Conservation (phyloP, 53 echinoderm and acorn worm species). For the Henricia sp. region DNA sequence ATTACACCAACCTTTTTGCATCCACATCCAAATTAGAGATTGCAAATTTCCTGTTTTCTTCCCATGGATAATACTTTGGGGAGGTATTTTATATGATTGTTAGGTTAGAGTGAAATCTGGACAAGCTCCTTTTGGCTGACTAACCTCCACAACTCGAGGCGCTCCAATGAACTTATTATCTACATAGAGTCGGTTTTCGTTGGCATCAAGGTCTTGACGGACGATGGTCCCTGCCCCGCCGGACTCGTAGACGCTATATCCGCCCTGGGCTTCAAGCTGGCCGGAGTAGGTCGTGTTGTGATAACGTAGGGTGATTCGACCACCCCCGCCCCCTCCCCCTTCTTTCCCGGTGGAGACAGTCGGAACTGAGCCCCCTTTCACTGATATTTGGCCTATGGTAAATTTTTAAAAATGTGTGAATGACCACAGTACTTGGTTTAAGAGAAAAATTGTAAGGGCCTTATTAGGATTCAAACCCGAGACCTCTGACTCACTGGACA, state of each 20-base stretch:
- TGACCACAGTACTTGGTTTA: too few species aligned
- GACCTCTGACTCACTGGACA: too few species aligned
- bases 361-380: slow-evolving; percentile 47
- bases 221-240: slow-evolving; percentile 90
- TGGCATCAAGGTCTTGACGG: slow-evolving; percentile 28
- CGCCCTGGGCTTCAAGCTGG: slow-evolving; percentile 57
- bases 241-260: slow-evolving; percentile 70
- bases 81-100: too few species aligned
- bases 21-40: too few species aligned
- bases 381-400: slow-evolving; percentile 42
- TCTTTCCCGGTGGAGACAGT: slow-evolving; percentile 24
- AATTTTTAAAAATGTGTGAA: background rate
- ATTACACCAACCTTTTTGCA: too few species aligned
- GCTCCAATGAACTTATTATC: slow-evolving; percentile 71
- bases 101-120: too few species aligned
- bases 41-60: too few species aligned
- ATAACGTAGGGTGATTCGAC: slow-evolving; percentile 69
- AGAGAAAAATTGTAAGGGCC: too few species aligned
- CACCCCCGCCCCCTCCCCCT: slow-evolving; percentile 87
- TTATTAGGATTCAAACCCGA: too few species aligned
- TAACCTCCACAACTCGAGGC: slow-evolving; percentile 45
- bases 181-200: slow-evolving; percentile 39
- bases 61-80: too few species aligned
- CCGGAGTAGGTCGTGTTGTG: slow-evolving; percentile 72
- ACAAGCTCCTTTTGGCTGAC: too few species aligned